Base-by-base conservation (phyloP, 2,113 vertebrate genomes). In the Toxotes jaculatrix region DNA sequence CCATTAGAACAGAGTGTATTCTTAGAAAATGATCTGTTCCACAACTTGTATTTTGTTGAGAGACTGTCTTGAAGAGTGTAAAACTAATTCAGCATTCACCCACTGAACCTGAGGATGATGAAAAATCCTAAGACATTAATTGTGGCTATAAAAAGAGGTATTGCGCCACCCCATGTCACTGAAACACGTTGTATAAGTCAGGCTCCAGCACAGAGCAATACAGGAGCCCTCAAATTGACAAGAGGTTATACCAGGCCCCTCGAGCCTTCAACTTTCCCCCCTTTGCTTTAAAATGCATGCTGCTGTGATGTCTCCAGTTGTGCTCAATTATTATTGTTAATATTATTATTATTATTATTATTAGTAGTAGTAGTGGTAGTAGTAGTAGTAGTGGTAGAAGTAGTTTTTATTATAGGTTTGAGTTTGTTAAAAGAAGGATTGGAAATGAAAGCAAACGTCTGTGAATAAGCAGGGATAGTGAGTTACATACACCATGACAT, bases 141-240 rank as follows among this genome's bases (percentile, higher is more conserved):
- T 83, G 56, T 71, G 49, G 74, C 85, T 79, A 65, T 83, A 77
- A 86, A 78, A 77, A 81, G 71, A 79, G 60, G 5, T 34, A 45
- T 19, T 27, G 31, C 74, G 65, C 57, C 74, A 38, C 55, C 62
- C 70, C 27, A 21, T 74, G 76, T 47, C 47, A 62, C 31, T 67
- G 59, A 87, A 73, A 73, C 65, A 73, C 51, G 55, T 31, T 38
- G 74, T 83, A 40, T 42, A 21, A 61, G 61, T 56, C 36, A 32
- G 12, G 32, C 17, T 69, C 16, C 3, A 43, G 38, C 42, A 47
- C 62, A 45, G n/a, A 68, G 55, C 47, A 34, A 69, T 56, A 77
- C 63, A 51, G 36, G 68, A 7, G 36, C 14, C 32, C 74, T 79
- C 11, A 68, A 61, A n/a, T 42, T 77, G 64, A 85, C 77, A 71